A percentile compares a stretch with the other conserved stretches of the same genome.
Conservation (phyloP, 2,888 invertebrate genomes). For the Sarcophaga rosellei region DNA sequence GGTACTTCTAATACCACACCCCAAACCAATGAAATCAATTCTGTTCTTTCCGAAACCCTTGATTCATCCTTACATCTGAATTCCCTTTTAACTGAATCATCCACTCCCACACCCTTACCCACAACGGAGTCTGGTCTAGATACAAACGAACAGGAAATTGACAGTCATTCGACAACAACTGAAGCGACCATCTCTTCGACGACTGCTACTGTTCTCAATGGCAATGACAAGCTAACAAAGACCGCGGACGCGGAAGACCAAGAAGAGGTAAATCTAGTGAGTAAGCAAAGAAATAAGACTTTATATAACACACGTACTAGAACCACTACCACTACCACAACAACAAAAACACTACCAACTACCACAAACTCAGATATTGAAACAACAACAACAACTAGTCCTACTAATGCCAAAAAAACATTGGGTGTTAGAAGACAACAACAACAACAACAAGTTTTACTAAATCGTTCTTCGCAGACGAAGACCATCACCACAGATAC, state of each 20-base stretch:
- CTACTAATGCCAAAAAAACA: slow-evolving; percentile 59
- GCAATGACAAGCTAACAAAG: slow-evolving; percentile 65
- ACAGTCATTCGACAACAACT: slow-evolving; percentile 59
- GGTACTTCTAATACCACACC: slow-evolving; percentile 64
- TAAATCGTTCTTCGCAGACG: slow-evolving; percentile 72
- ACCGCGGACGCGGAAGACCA: slow-evolving; percentile 68
- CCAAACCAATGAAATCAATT: slow-evolving; percentile 64
- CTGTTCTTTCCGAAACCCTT: slow-evolving; percentile 58
- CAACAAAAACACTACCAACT: slow-evolving; percentile 63
- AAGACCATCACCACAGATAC: slow-evolving; percentile 68
- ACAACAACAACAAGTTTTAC: slow-evolving; percentile 73
- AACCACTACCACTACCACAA: slow-evolving; percentile 69
- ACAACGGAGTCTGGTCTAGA: slow-evolving; percentile 73
- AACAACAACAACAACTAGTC: slow-evolving; percentile 61
- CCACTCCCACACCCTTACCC: slow-evolving; percentile 65
- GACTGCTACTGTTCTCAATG: slow-evolving; percentile 28
- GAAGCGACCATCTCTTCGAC: slow-evolving; percentile 53
- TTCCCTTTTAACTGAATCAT: slow-evolving; percentile 65
- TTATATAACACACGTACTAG: slow-evolving; percentile 70
- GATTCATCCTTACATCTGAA: slow-evolving; percentile 67
- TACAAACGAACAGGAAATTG: slow-evolving; percentile 64
- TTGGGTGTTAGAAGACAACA: slow-evolving; percentile 75
- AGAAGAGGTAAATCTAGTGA: slow-evolving; percentile 73
- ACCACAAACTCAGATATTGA: slow-evolving; percentile 55
- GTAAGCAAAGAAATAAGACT: slow-evolving; percentile 64